Percentiles rank a stretch among this genome's conserved stretches.
Conservation (phyloP, 2,888 invertebrate species). For the Diadegma fenestrale region DNA sequence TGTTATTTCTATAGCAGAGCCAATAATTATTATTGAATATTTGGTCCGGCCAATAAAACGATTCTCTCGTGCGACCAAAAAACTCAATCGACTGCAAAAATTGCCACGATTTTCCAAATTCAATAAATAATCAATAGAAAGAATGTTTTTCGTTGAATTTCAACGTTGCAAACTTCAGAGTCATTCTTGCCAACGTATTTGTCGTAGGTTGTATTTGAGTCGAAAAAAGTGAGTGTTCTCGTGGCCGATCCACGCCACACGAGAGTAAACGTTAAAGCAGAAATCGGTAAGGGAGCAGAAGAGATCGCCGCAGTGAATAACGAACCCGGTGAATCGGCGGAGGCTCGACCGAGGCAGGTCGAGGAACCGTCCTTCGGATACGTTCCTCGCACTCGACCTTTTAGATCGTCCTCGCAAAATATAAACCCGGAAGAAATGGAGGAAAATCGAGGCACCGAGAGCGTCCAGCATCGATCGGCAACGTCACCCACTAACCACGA, state of each 20-base stretch:
- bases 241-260: slow-evolving; percentile 89
- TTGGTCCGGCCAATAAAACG: no score
- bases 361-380: slow-evolving; percentile 67
- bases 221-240: slow-evolving; percentile 89
- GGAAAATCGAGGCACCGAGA: slow-evolving; percentile 70
- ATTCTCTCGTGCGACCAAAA: no score
- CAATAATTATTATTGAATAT: no score
- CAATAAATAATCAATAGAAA: no score
- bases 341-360: slow-evolving; percentile 72
- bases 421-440: slow-evolving; percentile 74
- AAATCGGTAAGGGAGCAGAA: slow-evolving; percentile 71
- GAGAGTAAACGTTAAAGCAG: slow-evolving; percentile 87
- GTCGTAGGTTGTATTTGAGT: slow-evolving; percentile 89
- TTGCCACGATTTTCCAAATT: no score
- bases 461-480: slow-evolving; percentile 61
- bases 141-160: no score
- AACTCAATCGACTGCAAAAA: no score
- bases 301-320: slow-evolving; percentile 47
- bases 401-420: slow-evolving; percentile 71
- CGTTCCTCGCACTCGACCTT: slow-evolving; percentile 77
- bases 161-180: no score
- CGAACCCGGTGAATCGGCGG: slow-evolving; percentile 38
- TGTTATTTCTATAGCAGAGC: no score
- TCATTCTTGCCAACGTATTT: slow-evolving; percentile 22
- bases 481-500: slow-evolving; percentile 70